Evolutionary conservation across 2,797 vertebrate species (phyloP).

Genomic region (Siniperca undulata): DNA sequence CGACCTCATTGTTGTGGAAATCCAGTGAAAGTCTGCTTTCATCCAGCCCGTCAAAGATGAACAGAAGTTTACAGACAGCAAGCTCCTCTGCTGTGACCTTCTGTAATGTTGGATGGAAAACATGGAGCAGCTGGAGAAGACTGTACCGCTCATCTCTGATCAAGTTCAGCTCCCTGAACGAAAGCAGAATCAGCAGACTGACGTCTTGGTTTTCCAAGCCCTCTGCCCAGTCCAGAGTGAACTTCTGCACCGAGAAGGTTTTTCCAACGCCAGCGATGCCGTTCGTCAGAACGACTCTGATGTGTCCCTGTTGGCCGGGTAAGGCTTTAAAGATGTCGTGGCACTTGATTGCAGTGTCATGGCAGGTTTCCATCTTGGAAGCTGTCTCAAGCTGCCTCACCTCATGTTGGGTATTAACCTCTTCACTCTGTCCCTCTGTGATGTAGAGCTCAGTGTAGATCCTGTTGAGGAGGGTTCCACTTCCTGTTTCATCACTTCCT

Average conservation of each 20-base stretch:
- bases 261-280: constrained; percentile 7
- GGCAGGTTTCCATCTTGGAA: not conserved
- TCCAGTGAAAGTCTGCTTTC: constrained; percentile 6
- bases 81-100: constrained; percentile 3
- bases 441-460: constrained; percentile 22
- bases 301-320: not conserved
- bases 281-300: not conserved
- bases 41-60: constrained; percentile 22
- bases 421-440: constrained; percentile 21
- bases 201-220: constrained; percentile 14
- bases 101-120: constrained; percentile 22
- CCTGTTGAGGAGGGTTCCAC: not conserved
- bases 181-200: not conserved
- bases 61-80: not conserved
- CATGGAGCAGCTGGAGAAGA: not conserved
- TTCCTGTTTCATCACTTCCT: not conserved
- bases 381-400: not conserved
- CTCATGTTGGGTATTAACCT: constrained; percentile 31
- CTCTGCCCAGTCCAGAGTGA: constrained; percentile 28
- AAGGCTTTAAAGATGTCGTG: not conserved
- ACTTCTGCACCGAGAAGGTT: constrained; percentile 11
- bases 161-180: constrained; percentile 24
- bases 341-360: not conserved
- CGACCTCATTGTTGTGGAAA: not conserved
- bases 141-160: not conserved